These are phyloP conservation scores for Palloptera scutellata DNA, from an alignment of 2,888 invertebrate species.

Conservation along the genomic window DNA sequence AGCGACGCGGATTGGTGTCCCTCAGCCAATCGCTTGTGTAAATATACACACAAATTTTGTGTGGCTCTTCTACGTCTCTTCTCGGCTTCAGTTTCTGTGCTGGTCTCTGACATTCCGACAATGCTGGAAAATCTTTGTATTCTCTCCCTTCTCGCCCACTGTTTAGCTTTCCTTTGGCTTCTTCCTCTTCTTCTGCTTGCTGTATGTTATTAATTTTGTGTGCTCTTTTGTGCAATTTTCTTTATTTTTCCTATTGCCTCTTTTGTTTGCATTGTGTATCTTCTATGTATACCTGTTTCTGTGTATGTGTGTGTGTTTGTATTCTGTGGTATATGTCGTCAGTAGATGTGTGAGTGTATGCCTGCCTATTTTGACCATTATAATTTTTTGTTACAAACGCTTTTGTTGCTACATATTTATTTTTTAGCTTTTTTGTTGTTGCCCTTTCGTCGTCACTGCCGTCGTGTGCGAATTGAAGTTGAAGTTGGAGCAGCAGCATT, in stretches of 20 bases:
- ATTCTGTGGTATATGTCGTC: too few species aligned
- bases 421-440: neutral
- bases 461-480: neutral
- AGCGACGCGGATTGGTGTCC: slow-evolving; percentile 59
- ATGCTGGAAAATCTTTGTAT: slow-evolving; percentile 20
- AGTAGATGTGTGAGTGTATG: slow-evolving; percentile 7
- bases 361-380: neutral
- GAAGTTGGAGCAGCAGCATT: slow-evolving; percentile 7
- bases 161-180: slow-evolving; percentile 4
- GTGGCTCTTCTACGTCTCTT: too few species aligned
- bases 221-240: neutral
- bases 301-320: neutral
- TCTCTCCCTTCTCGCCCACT: slow-evolving; percentile 38
- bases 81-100: too few species aligned
- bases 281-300: neutral
- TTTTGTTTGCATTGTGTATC: slow-evolving; percentile 1
- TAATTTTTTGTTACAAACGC: neutral
- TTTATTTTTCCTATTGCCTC: neutral
- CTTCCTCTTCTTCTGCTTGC: slow-evolving; percentile 6
- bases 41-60: slow-evolving; percentile 46
- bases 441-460: slow-evolving; percentile 7
- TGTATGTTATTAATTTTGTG: slow-evolving; percentile 8
- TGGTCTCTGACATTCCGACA: neutral
- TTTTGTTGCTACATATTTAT: slow-evolving; percentile 1
- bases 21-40: slow-evolving; percentile 65